These are phyloP conservation scores for Morone saxatilis DNA, from an alignment of 2,113 vertebrate genomes.

Conservation along the genomic window DNA sequence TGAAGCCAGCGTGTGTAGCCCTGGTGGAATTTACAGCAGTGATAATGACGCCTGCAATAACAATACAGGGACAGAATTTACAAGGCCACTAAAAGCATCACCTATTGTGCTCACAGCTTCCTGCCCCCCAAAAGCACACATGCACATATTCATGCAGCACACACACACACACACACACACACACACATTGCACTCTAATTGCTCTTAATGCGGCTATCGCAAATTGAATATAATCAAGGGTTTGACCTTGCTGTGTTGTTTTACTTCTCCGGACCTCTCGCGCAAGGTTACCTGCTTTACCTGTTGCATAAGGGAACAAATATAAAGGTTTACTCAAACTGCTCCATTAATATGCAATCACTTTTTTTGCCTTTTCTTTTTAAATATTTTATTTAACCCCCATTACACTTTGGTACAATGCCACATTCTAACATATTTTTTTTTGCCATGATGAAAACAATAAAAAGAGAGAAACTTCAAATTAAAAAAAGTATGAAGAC, in stretches of 20 bases:
- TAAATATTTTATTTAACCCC: background rate
- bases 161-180: background rate
- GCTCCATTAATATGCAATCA: background rate
- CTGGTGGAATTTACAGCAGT: background rate
- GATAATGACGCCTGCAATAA: background rate
- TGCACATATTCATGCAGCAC: slow-evolving; percentile 24
- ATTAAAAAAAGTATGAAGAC: background rate
- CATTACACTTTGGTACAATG: background rate
- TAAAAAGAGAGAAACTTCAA: background rate
- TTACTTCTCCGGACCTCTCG: slow-evolving; percentile 47
- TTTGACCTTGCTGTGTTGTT: slow-evolving; percentile 64
- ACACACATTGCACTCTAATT: background rate
- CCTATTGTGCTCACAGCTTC: background rate
- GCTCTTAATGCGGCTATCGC: background rate
- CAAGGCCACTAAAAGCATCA: slow-evolving; percentile 18
- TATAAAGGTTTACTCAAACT: slow-evolving; percentile 1
- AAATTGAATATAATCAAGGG: slow-evolving; percentile 14
- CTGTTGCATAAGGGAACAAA: slow-evolving; percentile 58
- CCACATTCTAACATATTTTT: background rate
- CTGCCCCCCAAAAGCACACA: slow-evolving; percentile 12
- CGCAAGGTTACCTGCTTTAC: slow-evolving; percentile 66
- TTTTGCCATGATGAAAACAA: background rate
- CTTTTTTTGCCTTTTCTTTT: background rate
- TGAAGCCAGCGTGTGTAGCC: background rate
- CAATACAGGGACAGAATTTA: background rate